Evolutionary conservation across 2,888 invertebrate species (phyloP), one percentile per base, ranked within the genome.

Genomic region (Monoplex corrugatus): DNA sequence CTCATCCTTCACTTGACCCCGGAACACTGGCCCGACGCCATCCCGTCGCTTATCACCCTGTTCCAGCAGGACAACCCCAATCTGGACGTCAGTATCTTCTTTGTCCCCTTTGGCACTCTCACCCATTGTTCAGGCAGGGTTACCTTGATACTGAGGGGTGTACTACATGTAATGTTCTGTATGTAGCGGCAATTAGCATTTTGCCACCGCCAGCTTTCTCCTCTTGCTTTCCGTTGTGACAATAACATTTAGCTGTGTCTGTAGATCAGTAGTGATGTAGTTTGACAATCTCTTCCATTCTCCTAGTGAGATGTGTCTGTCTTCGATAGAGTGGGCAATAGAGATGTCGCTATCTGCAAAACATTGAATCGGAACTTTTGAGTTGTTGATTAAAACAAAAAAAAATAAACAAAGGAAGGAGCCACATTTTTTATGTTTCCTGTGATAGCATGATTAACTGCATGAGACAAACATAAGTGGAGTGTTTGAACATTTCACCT

Each of bases 1-100:
- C 98, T 97, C 94, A 97, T 98, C 87, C 97, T 98, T 16, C 98
- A 98, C 92, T 96, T 97, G 93, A 96, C 97, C 90, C 97, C 97
- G 57, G 96, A 96, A 50, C 96, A 96, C 92, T 97, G 97, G 97
- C 97, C 96, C 90, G 97, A 97, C 94, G 98, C 98, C 89, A 97
- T 99, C 91, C 97, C 97, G 90, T 97, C 98, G 93, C 97, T 98
- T 89, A 97, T 98, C 80, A 97, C 96, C 94, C 97, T 96, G 91
- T 97, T 97, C 96, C 97, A 96, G 95, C 97, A 96, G 93, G 94
- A 94, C 86, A 94, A 94, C 94, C 97, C 97, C 57, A 97, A 97
- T 95, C 97, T 97, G 93, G 97, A 96, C 93, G 97, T 95, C 80
- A 93, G 88, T 88, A 57, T 80, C 50, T 28, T 43, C 38, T 43